These are phyloP conservation scores for Ramphastos sulfuratus DNA, from an alignment of 2,113 vertebrate species.

Conservation along the genomic window DNA sequence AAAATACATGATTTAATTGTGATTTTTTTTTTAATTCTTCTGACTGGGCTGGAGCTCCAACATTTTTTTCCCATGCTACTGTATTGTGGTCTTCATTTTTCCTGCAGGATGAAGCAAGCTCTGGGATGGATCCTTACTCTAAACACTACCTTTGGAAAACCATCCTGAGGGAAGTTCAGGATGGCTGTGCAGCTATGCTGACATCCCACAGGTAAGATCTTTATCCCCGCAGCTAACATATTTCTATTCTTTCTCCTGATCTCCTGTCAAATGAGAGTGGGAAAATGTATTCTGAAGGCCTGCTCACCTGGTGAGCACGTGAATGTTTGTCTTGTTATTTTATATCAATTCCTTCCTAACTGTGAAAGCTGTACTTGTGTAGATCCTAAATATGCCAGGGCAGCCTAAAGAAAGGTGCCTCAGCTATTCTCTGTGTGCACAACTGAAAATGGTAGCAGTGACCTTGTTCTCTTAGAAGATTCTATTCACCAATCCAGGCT, in stretches of 20 bases:
- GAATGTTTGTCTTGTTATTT: neutral
- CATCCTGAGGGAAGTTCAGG: constrained; percentile 61
- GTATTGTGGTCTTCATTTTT: neutral
- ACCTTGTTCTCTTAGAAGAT: neutral
- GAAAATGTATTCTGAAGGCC: neutral
- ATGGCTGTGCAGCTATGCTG: constrained; percentile 73
- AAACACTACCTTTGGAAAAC: constrained; percentile 75
- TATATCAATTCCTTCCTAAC: neutral
- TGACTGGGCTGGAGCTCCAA: neutral
- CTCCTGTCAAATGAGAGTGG: neutral
- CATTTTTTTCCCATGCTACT: neutral
- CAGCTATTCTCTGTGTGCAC: neutral
- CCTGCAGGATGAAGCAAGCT: constrained; percentile 77
- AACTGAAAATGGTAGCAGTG: neutral
- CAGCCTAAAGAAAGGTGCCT: neutral
- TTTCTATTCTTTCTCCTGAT: neutral
- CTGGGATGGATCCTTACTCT: constrained; percentile 79
- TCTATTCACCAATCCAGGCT: neutral
- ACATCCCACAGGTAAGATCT: constrained; percentile 75
- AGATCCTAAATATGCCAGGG: neutral
- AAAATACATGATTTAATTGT: neutral
- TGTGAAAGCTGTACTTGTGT: rapidly evolving
- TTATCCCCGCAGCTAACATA: neutral
- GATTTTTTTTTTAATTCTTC: neutral
- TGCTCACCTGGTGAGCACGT: neutral